Evolutionary conservation across 2,797 vertebrate species (phyloP), one percentile per base, ranked within the genome.

Genomic region (Cirrhinus molitorella): DNA sequence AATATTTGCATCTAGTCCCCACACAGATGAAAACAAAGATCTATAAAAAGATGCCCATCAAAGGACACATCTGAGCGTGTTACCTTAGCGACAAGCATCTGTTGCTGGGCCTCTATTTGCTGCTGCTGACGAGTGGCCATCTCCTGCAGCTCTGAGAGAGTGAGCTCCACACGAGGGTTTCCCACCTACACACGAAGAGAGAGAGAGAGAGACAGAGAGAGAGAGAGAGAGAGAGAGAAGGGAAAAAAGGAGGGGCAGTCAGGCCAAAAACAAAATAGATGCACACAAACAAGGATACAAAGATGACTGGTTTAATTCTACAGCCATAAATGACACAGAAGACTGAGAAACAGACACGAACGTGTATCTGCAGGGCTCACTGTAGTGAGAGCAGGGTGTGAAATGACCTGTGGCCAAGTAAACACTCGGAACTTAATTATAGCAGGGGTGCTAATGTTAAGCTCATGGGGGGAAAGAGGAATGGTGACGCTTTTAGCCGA

Each of bases 1-100:
- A 71, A 45, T 17, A 74, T 34, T 49, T 76, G 28, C 8, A 19
- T 34, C 72, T 47, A 23, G n/a, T 79, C 51, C 78, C 16, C 17
- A 14, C 7, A 57, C 25, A 17, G 40, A 74, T 21, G 16, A 61
- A 85, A 49, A 63, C 59, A 71, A 84, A 75, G 23, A 80, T 51
- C 47, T 55, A 73, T 34, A 21, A 67, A 49, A 75, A 55, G 75
- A 81, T 67, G 16, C 12, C 70, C 80, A 85, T 79, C 75, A 85
- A 80, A 73, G 57, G 47, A 19, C 78, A 71, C 81, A 85, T 71
- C 61, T 47, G 51, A 63, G 28, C 43, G 43, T 0, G 74, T 85
- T 95, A 99, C 98, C 97, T 99, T 99, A 90, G 98, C 98, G 83
- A 99, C 98, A 82, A 99, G 91, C 96, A 99, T 98, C 90, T 99